Evolutionary conservation across 2,888 invertebrate species (phyloP), one percentile per base, ranked within the genome.

Genomic region (Merodon equestris): DNA sequence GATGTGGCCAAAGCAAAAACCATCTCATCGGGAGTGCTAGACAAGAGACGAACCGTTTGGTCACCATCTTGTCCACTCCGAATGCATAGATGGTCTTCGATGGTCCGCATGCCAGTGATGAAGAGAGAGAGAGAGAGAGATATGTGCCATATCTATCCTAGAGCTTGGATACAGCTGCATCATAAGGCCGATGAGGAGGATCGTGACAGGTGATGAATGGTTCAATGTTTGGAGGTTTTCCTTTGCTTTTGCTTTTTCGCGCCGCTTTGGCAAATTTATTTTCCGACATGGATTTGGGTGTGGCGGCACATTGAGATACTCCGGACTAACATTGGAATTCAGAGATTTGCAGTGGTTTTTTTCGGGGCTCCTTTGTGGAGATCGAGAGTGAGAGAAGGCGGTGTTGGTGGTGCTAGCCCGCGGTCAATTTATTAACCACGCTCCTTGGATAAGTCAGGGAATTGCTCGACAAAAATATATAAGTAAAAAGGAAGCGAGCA

Each of bases 341-440:
- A 27, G 3, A 27, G 27, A 27, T 7, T 40, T 36, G 36, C 7
- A 5, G 36, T 36, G 7, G 7, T 7, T 40, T 1, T n/a, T 47
- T 63, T 53, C 44, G 45, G 57, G 57, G 63, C 38, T 63, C 57
- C 64, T 53, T 40, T 67, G 48, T 57, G 56, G n/a, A 10, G 3
- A 40, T 1, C 3, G 9, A 3, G 40, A 40, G 12, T 10, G 9
- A 3, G n/a, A 40, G 3, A 3, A n/a, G 2, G 12, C 48, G 61
- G 15, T 12, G 51, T 51, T 36, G 61, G 19, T 13, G 51, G 38
- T 38, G 44, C 56, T 64, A 64, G 79, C 79, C 79, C 51, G 79
- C 79, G 79, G 79, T 79, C 79, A 79, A 79, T 79, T 79, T 79
- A 79, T 79, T 79, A 74, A 79, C 64, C 79, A 70, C 68, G 68